These are phyloP conservation scores for Conus ventricosus DNA, from an alignment of 1,140 invertebrate species.

Conservation along the genomic window DNA sequence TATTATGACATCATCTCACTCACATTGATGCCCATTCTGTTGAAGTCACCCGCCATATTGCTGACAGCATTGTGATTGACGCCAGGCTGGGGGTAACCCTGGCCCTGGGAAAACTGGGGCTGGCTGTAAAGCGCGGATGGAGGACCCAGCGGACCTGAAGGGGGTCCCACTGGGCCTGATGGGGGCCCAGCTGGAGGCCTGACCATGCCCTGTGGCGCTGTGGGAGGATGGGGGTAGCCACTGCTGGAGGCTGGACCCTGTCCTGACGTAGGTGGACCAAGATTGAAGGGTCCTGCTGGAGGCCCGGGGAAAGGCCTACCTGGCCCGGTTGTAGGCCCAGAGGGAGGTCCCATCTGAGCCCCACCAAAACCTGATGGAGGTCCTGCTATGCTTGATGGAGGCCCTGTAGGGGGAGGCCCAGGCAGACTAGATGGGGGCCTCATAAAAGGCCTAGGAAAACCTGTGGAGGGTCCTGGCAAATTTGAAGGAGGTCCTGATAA, in stretches of 20 bases:
- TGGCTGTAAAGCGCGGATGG: background rate
- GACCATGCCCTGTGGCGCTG: background rate
- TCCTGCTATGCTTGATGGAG: background rate
- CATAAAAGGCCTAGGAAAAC: background rate
- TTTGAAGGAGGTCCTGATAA: no score
- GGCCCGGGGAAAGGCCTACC: no score
- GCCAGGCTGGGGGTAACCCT: background rate
- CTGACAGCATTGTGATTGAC: slow-evolving; percentile 17
- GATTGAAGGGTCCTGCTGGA: slow-evolving; percentile 16
- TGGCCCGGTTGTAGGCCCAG: background rate
- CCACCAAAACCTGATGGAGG: background rate
- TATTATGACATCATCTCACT: background rate
- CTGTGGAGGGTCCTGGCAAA: background rate
- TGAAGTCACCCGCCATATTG: slow-evolving; percentile 32
- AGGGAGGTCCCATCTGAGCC: background rate
- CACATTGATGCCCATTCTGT: slow-evolving; percentile 30
- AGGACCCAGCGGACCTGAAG: background rate
- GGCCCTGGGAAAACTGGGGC: background rate
- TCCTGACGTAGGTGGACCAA: background rate
- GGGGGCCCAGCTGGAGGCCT: background rate
- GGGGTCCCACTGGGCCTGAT: background rate
- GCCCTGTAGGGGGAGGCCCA: background rate
- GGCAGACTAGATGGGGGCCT: background rate
- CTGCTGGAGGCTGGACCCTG: background rate
- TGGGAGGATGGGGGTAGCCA: slow-evolving; percentile 5